phyloP scores from a whole-genome alignment of 2,113 vertebrate species.

The Trematomus loennbergii region DNA sequence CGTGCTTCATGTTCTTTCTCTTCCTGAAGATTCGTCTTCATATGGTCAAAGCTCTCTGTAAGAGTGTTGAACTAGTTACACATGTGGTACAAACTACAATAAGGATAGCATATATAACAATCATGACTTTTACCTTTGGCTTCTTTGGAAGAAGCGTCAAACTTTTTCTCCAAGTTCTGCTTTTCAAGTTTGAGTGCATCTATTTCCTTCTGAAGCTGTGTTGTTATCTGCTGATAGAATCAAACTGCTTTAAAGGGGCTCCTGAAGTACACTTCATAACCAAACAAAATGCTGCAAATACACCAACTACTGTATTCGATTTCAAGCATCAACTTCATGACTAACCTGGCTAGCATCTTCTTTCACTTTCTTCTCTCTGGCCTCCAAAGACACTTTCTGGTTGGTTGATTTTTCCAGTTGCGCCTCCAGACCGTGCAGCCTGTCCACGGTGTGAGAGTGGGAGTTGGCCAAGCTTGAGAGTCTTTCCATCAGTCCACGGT shows the following conservation, averaged over 20 bases:
- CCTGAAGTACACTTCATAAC: not conserved
- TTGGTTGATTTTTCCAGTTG: constrained; percentile 86
- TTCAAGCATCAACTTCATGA: not conserved
- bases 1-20: constrained; percentile 90
- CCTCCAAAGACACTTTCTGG: constrained; percentile 84
- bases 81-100: not conserved
- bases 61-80: not conserved
- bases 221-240: constrained; percentile 61
- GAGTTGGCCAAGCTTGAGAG: constrained; percentile 86
- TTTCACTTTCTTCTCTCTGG: constrained; percentile 84
- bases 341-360: constrained; percentile 87
- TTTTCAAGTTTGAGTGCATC: constrained; percentile 85
- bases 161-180: constrained; percentile 81
- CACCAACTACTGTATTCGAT: not conserved
- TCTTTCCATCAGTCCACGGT: constrained; percentile 90
- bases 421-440: constrained; percentile 87
- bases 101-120: not conserved
- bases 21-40: constrained; percentile 86
- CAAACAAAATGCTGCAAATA: constrained; percentile 2
- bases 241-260: not conserved
- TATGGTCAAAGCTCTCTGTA: constrained; percentile 90
- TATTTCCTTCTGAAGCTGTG: constrained; percentile 84
- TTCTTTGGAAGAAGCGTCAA: constrained; percentile 84
- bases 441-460: constrained; percentile 84
- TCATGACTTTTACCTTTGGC: constrained; percentile 85